Conservation (phyloP, 1,140 invertebrate genomes). For the Tetraneura akinire region DNA sequence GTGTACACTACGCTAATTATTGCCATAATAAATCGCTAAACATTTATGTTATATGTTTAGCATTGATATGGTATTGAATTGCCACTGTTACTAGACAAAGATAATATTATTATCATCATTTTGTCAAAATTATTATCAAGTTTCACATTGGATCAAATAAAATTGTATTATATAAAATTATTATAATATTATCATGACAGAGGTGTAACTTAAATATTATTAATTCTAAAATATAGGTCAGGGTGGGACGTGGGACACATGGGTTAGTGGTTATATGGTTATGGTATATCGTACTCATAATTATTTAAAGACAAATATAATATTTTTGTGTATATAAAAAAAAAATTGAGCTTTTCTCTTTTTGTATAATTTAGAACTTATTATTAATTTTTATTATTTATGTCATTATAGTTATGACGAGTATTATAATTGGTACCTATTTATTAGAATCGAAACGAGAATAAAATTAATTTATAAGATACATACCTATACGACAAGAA, state of each 20-base stretch:
- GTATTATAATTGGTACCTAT: no score
- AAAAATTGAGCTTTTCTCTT: conserved; percentile 33
- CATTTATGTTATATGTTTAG: conserved; percentile 37
- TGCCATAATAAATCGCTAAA: conserved; percentile 51
- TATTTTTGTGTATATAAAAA: neutral
- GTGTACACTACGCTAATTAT: conserved; percentile 50
- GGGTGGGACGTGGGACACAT: neutral
- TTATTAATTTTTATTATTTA: no score
- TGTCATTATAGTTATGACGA: neutral
- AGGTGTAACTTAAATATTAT: neutral
- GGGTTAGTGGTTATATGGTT: neutral
- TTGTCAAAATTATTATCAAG: conserved; percentile 49
- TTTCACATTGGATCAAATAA: conserved; percentile 37
- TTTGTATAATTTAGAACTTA: neutral
- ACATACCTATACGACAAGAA: no score
- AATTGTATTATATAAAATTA: neutral
- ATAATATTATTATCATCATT: conserved; percentile 34
- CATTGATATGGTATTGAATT: conserved; percentile 51
- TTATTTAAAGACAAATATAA: conserved; percentile 12
- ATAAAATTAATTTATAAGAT: neutral
- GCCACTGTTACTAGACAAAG: conserved; percentile 51
- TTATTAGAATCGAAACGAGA: neutral
- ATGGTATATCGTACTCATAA: neutral
- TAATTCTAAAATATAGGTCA: neutral
- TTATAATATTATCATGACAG: neutral